Percentiles rank a stretch among this genome's conserved stretches.
These are phyloP conservation scores for Columba janthina DNA, from an alignment of 2,113 vertebrate species.

Conservation along the genomic window DNA sequence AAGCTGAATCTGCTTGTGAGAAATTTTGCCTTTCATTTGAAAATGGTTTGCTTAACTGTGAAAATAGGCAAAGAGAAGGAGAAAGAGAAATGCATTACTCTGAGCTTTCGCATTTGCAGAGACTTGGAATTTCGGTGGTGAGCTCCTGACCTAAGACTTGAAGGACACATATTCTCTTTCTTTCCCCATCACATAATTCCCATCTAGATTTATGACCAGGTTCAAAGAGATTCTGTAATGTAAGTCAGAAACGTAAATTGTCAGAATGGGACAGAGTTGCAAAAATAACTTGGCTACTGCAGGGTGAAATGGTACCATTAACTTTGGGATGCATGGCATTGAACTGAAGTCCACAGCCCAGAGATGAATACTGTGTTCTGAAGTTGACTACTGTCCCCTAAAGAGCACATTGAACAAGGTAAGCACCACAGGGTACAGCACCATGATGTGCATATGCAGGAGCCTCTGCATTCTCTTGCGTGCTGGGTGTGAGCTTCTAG, in stretches of 20 bases:
- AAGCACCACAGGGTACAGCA: fast-evolving
- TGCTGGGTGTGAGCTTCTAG: background rate
- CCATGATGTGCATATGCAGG: fast-evolving
- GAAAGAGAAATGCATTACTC: background rate
- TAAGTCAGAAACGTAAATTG: background rate
- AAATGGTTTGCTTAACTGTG: background rate
- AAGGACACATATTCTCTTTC: background rate
- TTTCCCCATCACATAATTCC: background rate
- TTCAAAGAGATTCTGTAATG: background rate
- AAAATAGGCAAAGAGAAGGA: background rate
- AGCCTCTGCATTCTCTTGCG: background rate
- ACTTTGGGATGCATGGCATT: background rate
- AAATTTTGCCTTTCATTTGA: background rate
- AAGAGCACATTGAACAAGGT: fast-evolving
- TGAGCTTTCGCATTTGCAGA: background rate
- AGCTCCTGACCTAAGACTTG: background rate
- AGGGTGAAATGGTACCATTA: background rate
- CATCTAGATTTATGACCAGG: background rate
- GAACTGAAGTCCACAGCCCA: background rate
- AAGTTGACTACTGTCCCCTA: background rate
- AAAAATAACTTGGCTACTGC: background rate
- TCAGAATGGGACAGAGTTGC: background rate
- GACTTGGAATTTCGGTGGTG: background rate
- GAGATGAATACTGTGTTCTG: background rate
- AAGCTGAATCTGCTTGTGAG: background rate